phyloP scores from a whole-genome alignment of 2,888 invertebrate species.

The Phrixothrix hirtus region DNA sequence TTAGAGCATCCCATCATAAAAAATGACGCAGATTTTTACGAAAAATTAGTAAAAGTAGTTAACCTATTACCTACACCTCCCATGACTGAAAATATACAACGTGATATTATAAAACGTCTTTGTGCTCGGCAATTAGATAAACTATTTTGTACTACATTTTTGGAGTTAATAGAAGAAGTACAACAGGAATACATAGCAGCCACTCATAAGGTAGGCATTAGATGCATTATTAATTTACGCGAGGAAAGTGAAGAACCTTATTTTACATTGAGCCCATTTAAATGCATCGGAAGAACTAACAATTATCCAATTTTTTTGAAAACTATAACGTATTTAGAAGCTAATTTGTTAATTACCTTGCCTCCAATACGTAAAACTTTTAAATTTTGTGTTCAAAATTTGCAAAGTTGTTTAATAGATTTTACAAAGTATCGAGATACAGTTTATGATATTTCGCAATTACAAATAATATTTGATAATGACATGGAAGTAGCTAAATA shows the following conservation, averaged over 20 bases:
- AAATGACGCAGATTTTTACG: no score
- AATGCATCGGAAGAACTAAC: conserved; percentile 65
- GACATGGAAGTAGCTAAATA: conserved; percentile 37
- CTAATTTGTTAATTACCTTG: conserved; percentile 64
- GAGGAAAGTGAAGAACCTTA: conserved; percentile 59
- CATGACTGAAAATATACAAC: conserved; percentile 65
- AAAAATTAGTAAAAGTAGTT: no score
- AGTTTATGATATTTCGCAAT: conserved; percentile 39
- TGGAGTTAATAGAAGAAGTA: conserved; percentile 61
- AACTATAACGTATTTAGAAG: conserved; percentile 61
- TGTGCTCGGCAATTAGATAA: conserved; percentile 61
- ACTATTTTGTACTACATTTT: conserved; percentile 61
- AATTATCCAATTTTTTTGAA: conserved; percentile 63
- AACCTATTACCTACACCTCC: conserved; percentile 60
- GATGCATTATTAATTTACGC: conserved; percentile 64
- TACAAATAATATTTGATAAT: conserved; percentile 41
- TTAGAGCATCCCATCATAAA: no score
- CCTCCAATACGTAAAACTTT: conserved; percentile 65
- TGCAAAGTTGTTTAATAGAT: conserved; percentile 62
- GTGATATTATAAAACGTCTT: conserved; percentile 63
- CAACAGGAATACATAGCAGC: conserved; percentile 64
- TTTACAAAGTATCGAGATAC: conserved; percentile 46
- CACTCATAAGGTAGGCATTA: conserved; percentile 67
- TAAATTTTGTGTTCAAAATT: conserved; percentile 57
- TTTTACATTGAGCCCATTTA: conserved; percentile 60